Percentiles rank a stretch among this genome's conserved stretches.
phyloP scores from a whole-genome alignment of 2,113 vertebrate genomes.

The Trinectes maculatus region DNA sequence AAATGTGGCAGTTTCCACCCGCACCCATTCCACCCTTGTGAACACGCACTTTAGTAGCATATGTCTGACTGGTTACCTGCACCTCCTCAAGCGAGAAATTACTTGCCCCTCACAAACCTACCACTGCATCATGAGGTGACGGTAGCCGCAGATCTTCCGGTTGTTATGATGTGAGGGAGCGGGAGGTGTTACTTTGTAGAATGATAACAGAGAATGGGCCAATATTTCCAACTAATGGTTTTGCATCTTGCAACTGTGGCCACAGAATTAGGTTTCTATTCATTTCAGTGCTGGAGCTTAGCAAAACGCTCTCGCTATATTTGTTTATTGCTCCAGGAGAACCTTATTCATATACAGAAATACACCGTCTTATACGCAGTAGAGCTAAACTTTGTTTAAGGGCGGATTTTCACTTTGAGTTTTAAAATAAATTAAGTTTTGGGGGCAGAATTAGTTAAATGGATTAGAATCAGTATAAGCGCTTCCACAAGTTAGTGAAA shows the following conservation, averaged over 20 bases:
- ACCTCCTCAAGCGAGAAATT: conserved; percentile 39
- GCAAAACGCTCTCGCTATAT: conserved; percentile 30
- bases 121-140: conserved; percentile 43
- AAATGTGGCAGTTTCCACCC: conserved; percentile 7
- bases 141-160: conserved; percentile 22
- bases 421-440: conserved; percentile 27
- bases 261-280: conserved; percentile 27
- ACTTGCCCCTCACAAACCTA: conserved; percentile 43
- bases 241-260: conserved; percentile 21
- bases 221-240: conserved; percentile 33
- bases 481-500: conserved; percentile 39
- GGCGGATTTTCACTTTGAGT: conserved; percentile 47
- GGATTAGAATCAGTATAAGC: conserved; percentile 69
- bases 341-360: conserved; percentile 36
- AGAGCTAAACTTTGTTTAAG: conserved; percentile 53
- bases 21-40: neutral
- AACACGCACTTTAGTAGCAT: conserved; percentile 4
- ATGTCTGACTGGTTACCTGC: conserved; percentile 24
- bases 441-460: conserved; percentile 65
- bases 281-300: conserved; percentile 16
- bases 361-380: conserved; percentile 37
- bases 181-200: conserved; percentile 1
- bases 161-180: conserved; percentile 10
- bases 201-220: conserved; percentile 12
- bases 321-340: conserved; percentile 35